These are phyloP conservation scores for Vireo altiloquus DNA, from an alignment of 2,113 vertebrate genomes.

Conservation along the genomic window DNA sequence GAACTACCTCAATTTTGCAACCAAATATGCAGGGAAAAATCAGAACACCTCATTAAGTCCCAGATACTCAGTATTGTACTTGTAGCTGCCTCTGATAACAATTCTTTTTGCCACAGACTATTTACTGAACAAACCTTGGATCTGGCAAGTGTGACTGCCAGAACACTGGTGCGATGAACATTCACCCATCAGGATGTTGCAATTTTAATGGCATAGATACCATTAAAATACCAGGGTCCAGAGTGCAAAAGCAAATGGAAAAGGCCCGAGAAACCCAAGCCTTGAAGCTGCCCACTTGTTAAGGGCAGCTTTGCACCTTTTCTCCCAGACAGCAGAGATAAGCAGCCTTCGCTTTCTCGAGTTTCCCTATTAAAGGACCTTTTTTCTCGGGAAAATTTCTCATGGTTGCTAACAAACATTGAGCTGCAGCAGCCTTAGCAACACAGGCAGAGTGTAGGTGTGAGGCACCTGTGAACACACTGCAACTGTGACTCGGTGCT, in stretches of 20 bases:
- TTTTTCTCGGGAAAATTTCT: not conserved
- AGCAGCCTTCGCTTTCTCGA: not conserved
- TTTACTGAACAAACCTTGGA: slow-evolving; percentile 9
- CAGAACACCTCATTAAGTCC: not conserved
- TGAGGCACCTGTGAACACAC: not conserved
- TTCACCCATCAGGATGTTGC: not conserved
- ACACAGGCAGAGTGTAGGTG: not conserved
- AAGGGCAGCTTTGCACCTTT: not conserved
- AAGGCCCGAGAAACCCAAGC: not conserved
- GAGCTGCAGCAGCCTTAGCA: not conserved
- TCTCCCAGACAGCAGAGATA: not conserved
- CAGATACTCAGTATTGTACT: not conserved
- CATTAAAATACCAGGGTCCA: not conserved
- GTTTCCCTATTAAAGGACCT: not conserved
- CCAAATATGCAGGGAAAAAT: not conserved
- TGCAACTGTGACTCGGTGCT: accelerated
- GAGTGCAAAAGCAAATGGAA: not conserved
- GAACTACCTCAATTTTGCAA: not conserved
- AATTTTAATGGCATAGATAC: not conserved
- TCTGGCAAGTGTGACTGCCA: not conserved
- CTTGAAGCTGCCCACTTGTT: not conserved
- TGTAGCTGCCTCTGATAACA: not conserved
- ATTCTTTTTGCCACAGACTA: not conserved
- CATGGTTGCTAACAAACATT: not conserved
- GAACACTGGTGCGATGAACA: not conserved